Conservation (phyloP, 2,888 invertebrate species). For the Lordiphosa andalusiaca region DNA sequence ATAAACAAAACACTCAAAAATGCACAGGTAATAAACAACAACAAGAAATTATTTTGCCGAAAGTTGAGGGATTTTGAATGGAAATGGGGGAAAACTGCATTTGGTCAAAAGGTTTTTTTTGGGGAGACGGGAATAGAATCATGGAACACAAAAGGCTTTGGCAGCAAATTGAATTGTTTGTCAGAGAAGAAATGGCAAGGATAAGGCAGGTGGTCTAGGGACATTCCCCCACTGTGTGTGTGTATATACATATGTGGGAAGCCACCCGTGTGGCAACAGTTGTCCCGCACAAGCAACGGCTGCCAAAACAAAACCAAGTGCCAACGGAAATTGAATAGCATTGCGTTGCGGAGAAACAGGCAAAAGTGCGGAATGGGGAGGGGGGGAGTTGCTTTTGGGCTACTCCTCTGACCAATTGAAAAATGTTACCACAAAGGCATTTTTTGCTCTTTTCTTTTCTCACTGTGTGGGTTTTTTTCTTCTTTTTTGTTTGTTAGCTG, state of each 20-base stretch:
- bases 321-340: slow-evolving; percentile 66
- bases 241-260: slow-evolving; percentile 37
- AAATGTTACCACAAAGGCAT: slow-evolving; percentile 30
- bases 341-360: slow-evolving; percentile 10
- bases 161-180: slow-evolving; percentile 66
- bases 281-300: slow-evolving; percentile 49
- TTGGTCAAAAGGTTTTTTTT: no score
- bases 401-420: slow-evolving; percentile 10
- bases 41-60: slow-evolving; percentile 7
- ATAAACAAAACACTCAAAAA: slow-evolving; percentile 65
- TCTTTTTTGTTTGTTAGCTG: slow-evolving; percentile 3
- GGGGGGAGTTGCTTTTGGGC: slow-evolving; percentile 16
- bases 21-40: slow-evolving; percentile 60
- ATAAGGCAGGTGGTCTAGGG: slow-evolving; percentile 7
- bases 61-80: slow-evolving; percentile 5
- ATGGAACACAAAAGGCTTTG: slow-evolving; percentile 25
- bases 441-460: slow-evolving; percentile 15
- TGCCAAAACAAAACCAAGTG: slow-evolving; percentile 31
- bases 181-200: slow-evolving; percentile 21
- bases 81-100: slow-evolving; percentile 8
- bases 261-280: slow-evolving; percentile 61
- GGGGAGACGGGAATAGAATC: background rate
- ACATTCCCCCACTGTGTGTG: slow-evolving; percentile 6
- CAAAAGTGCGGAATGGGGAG: background rate
- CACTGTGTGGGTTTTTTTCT: background rate